Evolutionary conservation across 2,113 vertebrate species (phyloP), one percentile per base, ranked within the genome.

Genomic region (Bubalus kerabau): DNA sequence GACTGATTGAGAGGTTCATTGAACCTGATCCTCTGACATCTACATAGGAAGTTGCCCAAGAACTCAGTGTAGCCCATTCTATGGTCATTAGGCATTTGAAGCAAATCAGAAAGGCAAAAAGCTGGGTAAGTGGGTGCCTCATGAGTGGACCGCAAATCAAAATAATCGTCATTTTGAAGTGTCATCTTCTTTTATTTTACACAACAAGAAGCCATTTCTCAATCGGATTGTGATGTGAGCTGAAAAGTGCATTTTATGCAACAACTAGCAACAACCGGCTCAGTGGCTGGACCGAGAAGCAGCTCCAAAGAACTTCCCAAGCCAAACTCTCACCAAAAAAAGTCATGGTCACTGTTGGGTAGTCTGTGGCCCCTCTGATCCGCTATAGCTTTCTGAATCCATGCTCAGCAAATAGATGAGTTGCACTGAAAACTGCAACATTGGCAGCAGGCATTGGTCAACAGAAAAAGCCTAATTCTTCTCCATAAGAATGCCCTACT

Each of bases 181-280:
- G 71, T 76, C 36, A 24, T 43, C 40, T 76, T 43, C 21, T 76
- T 76, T 24, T 43, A 74, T 40, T 74, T 40, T 5, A 40, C 23
- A 43, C 36, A 43, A 7, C 23, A 74, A 13, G 2, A 43, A 76
- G 40, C 40, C 40, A 76, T 76, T 43, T 43, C 71, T 76, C 40
- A 76, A 43, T 43, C 2, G 0, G 71, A 43, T 15, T 43, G 71
- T 26, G 40, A 76, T 15, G 40, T 43, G 71, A 0, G 1, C 36
- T 76, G 12, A 76, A 43, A 76, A 76, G 71, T 26, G 23, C 23
- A 43, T 76, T 76, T 76, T 43, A 76, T 43, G 12, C 71, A 43
- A 74, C 36, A 74, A 43, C 23, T 40, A 76, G 71, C 71, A 43
- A 74, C 36, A 74, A 74, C 67, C 5, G 1, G 67, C n/a, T 23